Evolutionary conservation across 2,113 vertebrate genomes (phyloP), one percentile per base, ranked within the genome.

Genomic region (Pterocles burchelli): DNA sequence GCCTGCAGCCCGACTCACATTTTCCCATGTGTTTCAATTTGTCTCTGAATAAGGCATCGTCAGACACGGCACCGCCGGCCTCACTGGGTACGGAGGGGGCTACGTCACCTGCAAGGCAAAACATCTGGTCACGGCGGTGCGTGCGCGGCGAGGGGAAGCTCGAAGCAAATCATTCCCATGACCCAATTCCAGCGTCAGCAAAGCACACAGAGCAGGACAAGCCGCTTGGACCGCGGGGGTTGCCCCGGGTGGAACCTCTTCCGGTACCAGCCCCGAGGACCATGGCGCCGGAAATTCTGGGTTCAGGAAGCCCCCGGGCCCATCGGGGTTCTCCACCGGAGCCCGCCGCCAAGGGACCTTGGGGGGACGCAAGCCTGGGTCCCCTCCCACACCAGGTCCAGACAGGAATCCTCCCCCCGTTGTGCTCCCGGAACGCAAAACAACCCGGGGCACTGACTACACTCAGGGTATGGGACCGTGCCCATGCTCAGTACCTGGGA

Each of bases 11-110:
- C 6, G 1, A 98, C 99, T 99, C 98, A 99, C 99, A 99, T 98
- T 99, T 99, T 8, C 99, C 99, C 99, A 99, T 99, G 98, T 99
- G 99, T 95, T 99, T 99, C 93, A 99, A 96, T 96, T 99, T 99
- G 98, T 99, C 99, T 97, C 99, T 98, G 98, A 99, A 99, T 97
- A 99, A 98, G 96, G 99, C 99, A 74, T 99, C 99, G 63, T 99
- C 99, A 43, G 99, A 99, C 87, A 98, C 98, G 7, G 97, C 86
- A 15, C 98, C 79, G 82, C 97, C 97, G 41, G 98, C 91, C 36
- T 99, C 99, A 31, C 97, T 83, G 24, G 96, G 94, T 66, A 95
- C 98, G 52, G 98, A 97, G 61, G 97, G 91, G 78, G 94, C 96
- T 54, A 75, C 96, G 4, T 99, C 98, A 92, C 98, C 98, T 99